phyloP scores from a whole-genome alignment of 2,888 invertebrate species.

The Athalia cordata region DNA sequence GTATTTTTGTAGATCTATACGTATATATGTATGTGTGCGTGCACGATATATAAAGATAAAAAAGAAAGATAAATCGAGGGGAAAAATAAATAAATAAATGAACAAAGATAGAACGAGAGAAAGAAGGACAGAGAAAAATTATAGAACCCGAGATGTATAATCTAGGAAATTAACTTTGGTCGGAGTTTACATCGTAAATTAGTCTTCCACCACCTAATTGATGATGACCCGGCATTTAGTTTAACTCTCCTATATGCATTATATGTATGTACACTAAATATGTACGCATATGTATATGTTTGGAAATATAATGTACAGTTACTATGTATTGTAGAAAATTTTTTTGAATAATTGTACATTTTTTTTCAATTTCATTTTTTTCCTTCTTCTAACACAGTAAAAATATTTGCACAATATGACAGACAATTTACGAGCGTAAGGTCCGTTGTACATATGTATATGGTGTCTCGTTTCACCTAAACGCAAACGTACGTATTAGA shows the following conservation, averaged over 20 bases:
- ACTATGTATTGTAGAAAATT: not conserved
- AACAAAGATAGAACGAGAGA: slow-evolving; percentile 14
- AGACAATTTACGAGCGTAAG: too few species aligned
- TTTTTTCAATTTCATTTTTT: not conserved
- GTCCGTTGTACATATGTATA: too few species aligned
- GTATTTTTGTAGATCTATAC: not conserved
- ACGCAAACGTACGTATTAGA: too few species aligned
- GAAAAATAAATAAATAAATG: not conserved
- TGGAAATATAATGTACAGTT: not conserved
- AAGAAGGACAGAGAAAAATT: slow-evolving; percentile 46
- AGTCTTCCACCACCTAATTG: slow-evolving; percentile 38
- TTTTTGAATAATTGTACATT: not conserved
- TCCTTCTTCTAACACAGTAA: too few species aligned
- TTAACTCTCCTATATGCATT: not conserved
- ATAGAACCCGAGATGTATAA: slow-evolving; percentile 28
- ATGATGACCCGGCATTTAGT: slow-evolving; percentile 25
- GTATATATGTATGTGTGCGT: too few species aligned
- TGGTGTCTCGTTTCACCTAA: too few species aligned
- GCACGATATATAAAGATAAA: too few species aligned
- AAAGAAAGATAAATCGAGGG: too few species aligned
- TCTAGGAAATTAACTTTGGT: slow-evolving; percentile 38
- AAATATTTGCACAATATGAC: too few species aligned
- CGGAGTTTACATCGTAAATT: slow-evolving; percentile 39
- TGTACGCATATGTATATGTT: not conserved
- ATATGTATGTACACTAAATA: not conserved